Base-by-base conservation (phyloP, 1,140 invertebrate genomes). In the Trissolcus basalis region DNA sequence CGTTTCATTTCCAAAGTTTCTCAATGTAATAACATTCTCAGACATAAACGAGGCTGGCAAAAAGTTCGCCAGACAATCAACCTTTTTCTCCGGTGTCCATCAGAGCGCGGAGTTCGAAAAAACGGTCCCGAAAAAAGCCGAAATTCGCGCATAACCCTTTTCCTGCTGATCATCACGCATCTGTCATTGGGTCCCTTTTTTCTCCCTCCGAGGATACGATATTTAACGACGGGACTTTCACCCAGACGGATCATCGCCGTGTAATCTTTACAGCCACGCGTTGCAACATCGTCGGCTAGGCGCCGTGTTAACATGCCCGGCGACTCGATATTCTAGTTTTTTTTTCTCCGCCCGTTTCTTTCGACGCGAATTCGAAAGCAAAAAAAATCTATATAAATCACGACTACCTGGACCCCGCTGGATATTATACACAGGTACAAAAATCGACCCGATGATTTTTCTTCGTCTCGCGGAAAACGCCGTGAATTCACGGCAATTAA, bases 271-370 rank as follows among this genome's bases (percentile, higher is more conserved):
- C 61, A 61, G 73, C 60, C 60, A 56, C 61, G 44, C 73, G 73
- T 77, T 77, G 67, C 73, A 77, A 77, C 73, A 76, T 70, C 60
- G 65, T 60, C 60, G 73, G 65, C 48, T 64, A 76, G 73, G 73
- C 73, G 73, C 73, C 73, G 63, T 65, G 70, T 73, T 73, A 73
- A 73, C 61, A 73, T 73, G 53, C 50, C 39, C 19, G 19, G 49
- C 47, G 65, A 76, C 64, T 69, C 59, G 72, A 69, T 69, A 69
- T 76, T 76, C 65, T 69, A 76, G 72, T 69, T 69, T 69, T 75
- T 64, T 74, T 54, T n/a, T 50, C 35, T 41, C 35, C 32, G 2
- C 16, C 35, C 11, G 41, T 65, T 56, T 49, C 44, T 61, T 61
- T 55, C 16, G 58, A 35, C 41, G 67, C 35, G 51, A 44, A 56